Evolutionary conservation across 2,797 vertebrate genomes (phyloP).

Genomic region (Eupleurogrammus muticus): DNA sequence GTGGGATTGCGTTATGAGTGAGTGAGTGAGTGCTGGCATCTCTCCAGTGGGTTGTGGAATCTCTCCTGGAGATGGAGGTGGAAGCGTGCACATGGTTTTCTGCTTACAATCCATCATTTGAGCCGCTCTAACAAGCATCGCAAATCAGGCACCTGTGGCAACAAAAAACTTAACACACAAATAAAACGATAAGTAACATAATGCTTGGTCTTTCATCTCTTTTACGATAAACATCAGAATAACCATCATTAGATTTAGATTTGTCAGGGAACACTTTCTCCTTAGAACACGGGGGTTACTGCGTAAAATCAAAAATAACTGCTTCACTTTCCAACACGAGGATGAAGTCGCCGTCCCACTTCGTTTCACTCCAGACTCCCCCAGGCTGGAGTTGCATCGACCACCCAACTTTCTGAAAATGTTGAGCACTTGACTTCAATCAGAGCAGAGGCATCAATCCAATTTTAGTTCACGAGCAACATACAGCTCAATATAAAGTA

Average conservation of each 20-base stretch:
- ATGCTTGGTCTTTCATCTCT: conserved; percentile 17
- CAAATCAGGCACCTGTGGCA: conserved; percentile 20
- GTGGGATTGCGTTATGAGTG: conserved; percentile 8
- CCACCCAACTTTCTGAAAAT: not conserved
- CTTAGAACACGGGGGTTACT: conserved; percentile 2
- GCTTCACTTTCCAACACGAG: conserved; percentile 23
- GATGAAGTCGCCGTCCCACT: conserved; percentile 18
- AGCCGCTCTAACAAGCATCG: not conserved
- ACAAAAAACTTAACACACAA: conserved; percentile 3
- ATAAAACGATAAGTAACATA: conserved; percentile 9
- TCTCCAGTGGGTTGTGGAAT: conserved; percentile 24
- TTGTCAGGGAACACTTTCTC: conserved; percentile 10
- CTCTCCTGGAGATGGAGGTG: conserved; percentile 25
- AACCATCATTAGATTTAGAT: conserved; percentile 26
- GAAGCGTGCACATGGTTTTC: conserved; percentile 31
- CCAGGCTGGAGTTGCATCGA: not conserved
- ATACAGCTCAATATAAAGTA: too few relatives aligned
- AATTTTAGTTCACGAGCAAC: too few relatives aligned
- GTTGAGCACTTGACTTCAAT: too few relatives aligned
- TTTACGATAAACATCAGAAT: conserved; percentile 37
- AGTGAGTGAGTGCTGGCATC: conserved; percentile 16
- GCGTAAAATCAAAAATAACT: conserved; percentile 30
- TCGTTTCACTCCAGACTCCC: conserved; percentile 22
- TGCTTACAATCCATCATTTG: conserved; percentile 46
- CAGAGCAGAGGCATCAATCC: too few relatives aligned